These are phyloP conservation scores for Microtus ochrogaster DNA, from an alignment of 2,113 vertebrate species.

Conservation along the genomic window DNA sequence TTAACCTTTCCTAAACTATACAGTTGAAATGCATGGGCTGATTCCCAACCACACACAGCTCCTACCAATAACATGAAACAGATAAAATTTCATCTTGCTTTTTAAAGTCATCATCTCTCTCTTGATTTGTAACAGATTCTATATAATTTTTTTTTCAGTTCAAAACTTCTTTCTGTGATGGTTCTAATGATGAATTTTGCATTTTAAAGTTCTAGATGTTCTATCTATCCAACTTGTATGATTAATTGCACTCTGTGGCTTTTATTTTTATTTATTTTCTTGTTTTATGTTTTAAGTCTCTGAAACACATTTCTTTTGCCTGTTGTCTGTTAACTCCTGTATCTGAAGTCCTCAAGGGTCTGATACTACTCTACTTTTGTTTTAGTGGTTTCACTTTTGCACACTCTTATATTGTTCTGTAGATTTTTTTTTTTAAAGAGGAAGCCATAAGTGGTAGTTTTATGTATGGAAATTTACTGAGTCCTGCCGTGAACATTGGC, in stretches of 20 bases:
- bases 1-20: neutral
- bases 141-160: neutral
- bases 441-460: neutral
- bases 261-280: neutral
- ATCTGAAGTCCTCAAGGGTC: neutral
- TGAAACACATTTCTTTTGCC: neutral
- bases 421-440: neutral
- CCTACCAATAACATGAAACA: too few relatives aligned
- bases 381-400: neutral
- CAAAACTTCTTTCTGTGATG: neutral
- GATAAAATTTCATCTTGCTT: neutral
- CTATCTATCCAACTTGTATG: neutral
- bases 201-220: neutral
- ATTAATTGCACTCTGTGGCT: neutral
- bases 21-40: neutral
- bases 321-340: neutral
- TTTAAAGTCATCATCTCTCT: neutral
- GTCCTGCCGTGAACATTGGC: neutral
- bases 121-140: neutral
- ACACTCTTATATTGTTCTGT: neutral
- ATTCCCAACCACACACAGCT: neutral
- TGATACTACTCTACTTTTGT: neutral
- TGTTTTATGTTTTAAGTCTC: neutral
- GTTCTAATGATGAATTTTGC: neutral
- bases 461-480: constrained; percentile 15